Percentiles rank a stretch among this genome's conserved stretches.
Evolutionary conservation across 2,888 invertebrate species (phyloP).

Genomic region (Tuta absoluta): DNA sequence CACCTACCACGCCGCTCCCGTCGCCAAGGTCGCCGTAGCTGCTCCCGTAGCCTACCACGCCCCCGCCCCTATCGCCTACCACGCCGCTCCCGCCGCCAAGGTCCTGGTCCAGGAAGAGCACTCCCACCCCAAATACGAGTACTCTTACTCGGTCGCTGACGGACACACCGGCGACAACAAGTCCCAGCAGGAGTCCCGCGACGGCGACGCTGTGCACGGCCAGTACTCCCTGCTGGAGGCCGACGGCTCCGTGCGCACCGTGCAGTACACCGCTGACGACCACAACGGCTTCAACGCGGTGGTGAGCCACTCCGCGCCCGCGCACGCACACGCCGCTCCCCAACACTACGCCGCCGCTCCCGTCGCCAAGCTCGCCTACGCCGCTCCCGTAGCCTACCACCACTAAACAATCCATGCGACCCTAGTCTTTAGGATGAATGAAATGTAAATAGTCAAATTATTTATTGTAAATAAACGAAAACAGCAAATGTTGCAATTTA

Average conservation of each 20-base stretch:
- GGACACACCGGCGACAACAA: conserved; percentile 80
- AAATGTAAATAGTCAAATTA: conserved; percentile 37
- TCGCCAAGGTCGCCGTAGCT: conserved; percentile 34
- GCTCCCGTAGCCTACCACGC: conserved; percentile 43
- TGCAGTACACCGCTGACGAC: conserved; percentile 78
- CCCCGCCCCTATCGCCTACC: conserved; percentile 45
- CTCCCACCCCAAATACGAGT: conserved; percentile 79
- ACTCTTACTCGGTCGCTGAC: conserved; percentile 80
- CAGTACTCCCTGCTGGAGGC: conserved; percentile 79
- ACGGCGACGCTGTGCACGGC: conserved; percentile 54
- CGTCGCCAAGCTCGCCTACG: conserved; percentile 16
- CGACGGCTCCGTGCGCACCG: conserved; percentile 77
- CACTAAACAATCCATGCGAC: conserved; percentile 12
- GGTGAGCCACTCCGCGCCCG: conserved; percentile 63
- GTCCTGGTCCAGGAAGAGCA: conserved; percentile 53
- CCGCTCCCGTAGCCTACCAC: conserved; percentile 1
- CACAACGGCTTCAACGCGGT: conserved; percentile 72
- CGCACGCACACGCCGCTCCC: conserved; percentile 40
- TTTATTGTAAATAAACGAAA: conserved; percentile 36
- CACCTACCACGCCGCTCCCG: conserved; percentile 35
- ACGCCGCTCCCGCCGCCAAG: conserved; percentile 52
- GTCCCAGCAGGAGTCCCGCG: conserved; percentile 71
- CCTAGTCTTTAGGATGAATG: conserved; percentile 28
- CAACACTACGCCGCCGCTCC: conserved; percentile 1
- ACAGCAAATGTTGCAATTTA: conserved; percentile 29